Base-by-base conservation (phyloP, 2,888 invertebrate genomes). In the Pseudanteris insignis region DNA sequence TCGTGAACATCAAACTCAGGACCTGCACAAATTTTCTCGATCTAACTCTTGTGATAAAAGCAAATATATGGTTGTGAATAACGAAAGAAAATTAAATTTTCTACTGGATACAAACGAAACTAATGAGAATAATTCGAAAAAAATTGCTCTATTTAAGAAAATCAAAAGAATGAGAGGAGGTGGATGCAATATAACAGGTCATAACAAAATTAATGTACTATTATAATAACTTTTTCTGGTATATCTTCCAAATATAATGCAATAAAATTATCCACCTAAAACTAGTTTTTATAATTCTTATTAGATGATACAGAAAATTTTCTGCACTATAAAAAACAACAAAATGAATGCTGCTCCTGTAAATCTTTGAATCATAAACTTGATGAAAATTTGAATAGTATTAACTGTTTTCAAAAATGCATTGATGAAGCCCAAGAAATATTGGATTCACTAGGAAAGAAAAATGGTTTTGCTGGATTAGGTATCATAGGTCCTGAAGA, bases 401-500 rank as follows among this genome's bases (percentile, higher is more conserved):
- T 65, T 15, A 65, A 69, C 13, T 68, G 69, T 48, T 50, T 72
- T 44, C 69, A 70, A 14, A 55, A 63, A 38, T 61, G 67, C 2
- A 66, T 71, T 12, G 64, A 68, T 14, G 68, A 72, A 34, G 67
- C 71, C 5, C 67, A 71, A 54, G 64, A 68, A 2, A 68, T 72
- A 25, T 66, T 73, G 1, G 66, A 71, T 28, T 66, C 68, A 8
- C 63, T 73, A n/a, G 71, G 71, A 0, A 71, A 66, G 18, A 67
- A 70, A 21, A 68, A 66, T 6, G 72, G 72, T 11, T 50, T 70
- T 6, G 69, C 67, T 8, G 72, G 70, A 13, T 48, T 73, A 6
- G 72, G 71, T n/a, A 58, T 71, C 4, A 62, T 68, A 43, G 70
- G 70, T 44, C 71, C 70, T 10, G 18, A 48, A 0, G 73, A 72